These are phyloP conservation scores for Uloborus plumipes DNA, from an alignment of 2,888 invertebrate genomes.

Conservation along the genomic window DNA sequence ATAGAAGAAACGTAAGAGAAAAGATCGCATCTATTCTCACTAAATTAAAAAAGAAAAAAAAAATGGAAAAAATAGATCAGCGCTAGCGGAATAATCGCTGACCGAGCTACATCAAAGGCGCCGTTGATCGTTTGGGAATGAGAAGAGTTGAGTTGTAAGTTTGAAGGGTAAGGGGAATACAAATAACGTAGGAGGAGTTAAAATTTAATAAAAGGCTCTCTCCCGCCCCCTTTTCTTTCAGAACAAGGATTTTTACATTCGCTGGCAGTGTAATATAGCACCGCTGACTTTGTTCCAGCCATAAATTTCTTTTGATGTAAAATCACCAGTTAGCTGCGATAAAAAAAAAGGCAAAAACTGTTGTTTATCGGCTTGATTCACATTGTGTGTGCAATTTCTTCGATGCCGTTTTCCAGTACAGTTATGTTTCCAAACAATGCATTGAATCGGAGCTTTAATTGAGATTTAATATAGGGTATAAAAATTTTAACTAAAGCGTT, in stretches of 20 bases:
- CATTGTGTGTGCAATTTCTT: conserved; percentile 33
- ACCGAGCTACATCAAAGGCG: conserved; percentile 55
- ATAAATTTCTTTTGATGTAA: conserved; percentile 48
- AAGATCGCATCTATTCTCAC: conserved; percentile 55
- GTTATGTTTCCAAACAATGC: no score
- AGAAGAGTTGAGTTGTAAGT: conserved; percentile 35
- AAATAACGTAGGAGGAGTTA: conserved; percentile 58
- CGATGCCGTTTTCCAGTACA: conserved; percentile 11
- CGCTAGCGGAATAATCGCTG: conserved; percentile 59
- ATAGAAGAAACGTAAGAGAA: conserved; percentile 27
- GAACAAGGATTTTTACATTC: conserved; percentile 54
- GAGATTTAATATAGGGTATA: no score
- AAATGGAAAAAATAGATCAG: conserved; percentile 44
- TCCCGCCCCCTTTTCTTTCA: conserved; percentile 25
- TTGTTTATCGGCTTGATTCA: conserved; percentile 46
- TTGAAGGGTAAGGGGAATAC: conserved; percentile 52
- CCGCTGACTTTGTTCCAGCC: conserved; percentile 6
- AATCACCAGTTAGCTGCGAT: conserved; percentile 32
- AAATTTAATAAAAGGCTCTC: conserved; percentile 58
- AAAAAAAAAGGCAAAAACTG: conserved; percentile 16
- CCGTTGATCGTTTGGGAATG: conserved; percentile 52
- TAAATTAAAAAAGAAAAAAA: conserved; percentile 36
- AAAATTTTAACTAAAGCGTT: no score
- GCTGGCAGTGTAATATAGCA: conserved; percentile 47
- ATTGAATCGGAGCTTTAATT: no score